These are phyloP conservation scores for Neuroterus valhalla DNA, from an alignment of 1,140 invertebrate species.

Conservation along the genomic window DNA sequence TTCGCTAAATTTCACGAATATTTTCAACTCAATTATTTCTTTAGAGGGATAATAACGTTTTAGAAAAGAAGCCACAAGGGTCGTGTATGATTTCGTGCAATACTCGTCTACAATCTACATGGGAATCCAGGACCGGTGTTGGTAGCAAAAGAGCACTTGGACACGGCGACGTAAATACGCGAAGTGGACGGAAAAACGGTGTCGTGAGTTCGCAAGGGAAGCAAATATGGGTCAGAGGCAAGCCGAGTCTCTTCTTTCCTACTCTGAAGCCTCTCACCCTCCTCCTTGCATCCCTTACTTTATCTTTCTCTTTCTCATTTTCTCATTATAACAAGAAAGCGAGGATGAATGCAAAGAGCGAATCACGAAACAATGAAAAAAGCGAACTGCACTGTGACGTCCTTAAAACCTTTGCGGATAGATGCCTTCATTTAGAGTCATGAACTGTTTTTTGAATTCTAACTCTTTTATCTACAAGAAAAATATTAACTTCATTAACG, in stretches of 20 bases:
- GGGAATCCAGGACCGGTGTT: neutral
- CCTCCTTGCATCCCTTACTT: neutral
- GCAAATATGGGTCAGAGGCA: constrained; percentile 19
- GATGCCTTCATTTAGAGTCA: constrained; percentile 10
- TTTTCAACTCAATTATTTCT: too few relatives aligned
- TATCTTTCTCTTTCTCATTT: constrained; percentile 29
- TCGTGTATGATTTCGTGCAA: constrained; percentile 6
- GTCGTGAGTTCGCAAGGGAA: constrained; percentile 26
- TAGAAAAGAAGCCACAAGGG: constrained; percentile 8
- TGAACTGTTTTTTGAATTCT: neutral
- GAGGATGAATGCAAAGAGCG: constrained; percentile 21
- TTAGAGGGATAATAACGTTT: constrained; percentile 1
- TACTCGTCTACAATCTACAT: constrained; percentile 6
- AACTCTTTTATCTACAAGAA: neutral
- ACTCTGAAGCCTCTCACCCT: neutral
- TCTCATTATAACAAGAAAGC: constrained; percentile 25
- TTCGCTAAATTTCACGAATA: too few relatives aligned
- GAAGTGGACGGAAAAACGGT: constrained; percentile 28
- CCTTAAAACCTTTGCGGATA: constrained; percentile 8
- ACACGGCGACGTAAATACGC: constrained; percentile 28
- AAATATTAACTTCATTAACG: neutral
- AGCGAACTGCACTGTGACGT: neutral
- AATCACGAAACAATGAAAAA: constrained; percentile 27
- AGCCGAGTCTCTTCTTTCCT: neutral
- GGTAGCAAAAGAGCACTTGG: constrained; percentile 1